These are phyloP conservation scores for Corydoras sp. DNA, from an alignment of 2,113 vertebrate genomes.

Conservation along the genomic window DNA sequence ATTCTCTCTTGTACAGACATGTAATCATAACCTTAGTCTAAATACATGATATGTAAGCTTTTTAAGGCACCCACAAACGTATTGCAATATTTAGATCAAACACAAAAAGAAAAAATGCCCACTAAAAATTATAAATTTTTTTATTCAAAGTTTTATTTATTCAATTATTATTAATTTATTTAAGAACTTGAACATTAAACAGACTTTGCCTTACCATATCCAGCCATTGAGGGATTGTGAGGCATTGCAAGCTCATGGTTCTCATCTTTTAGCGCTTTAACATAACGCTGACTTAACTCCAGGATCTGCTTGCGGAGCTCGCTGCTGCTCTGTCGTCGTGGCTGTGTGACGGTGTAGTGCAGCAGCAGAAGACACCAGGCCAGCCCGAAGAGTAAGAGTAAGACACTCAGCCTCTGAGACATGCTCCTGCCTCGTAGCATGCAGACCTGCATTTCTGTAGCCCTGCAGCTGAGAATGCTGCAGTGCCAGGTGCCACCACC, in stretches of 20 bases:
- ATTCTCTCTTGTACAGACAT: too few species aligned
- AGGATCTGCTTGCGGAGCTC: constrained; percentile 90
- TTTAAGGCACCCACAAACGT: too few species aligned
- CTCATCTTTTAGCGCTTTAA: constrained; percentile 91
- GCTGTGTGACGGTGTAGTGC: constrained; percentile 87
- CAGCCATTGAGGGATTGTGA: constrained; percentile 83
- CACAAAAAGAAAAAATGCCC: too few species aligned
- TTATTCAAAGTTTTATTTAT: too few species aligned
- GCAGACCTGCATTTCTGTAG: constrained; percentile 75
- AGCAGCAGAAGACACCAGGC: constrained; percentile 92
- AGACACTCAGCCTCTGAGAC: constrained; percentile 90
- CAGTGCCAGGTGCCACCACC: background rate
- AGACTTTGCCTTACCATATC: constrained; percentile 77
- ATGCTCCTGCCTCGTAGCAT: constrained; percentile 82
- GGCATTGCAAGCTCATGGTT: constrained; percentile 79
- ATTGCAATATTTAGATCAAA: too few species aligned
- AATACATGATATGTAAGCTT: too few species aligned
- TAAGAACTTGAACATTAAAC: background rate
- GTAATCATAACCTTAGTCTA: too few species aligned
- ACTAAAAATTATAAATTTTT: too few species aligned
- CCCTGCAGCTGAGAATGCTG: constrained; percentile 7
- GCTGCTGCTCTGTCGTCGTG: constrained; percentile 83
- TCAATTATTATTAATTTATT: too few species aligned
- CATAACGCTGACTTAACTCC: constrained; percentile 90
- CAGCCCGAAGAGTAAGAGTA: constrained; percentile 86